Conservation (phyloP, 2,113 vertebrate species). For the Lagopus leucura region DNA sequence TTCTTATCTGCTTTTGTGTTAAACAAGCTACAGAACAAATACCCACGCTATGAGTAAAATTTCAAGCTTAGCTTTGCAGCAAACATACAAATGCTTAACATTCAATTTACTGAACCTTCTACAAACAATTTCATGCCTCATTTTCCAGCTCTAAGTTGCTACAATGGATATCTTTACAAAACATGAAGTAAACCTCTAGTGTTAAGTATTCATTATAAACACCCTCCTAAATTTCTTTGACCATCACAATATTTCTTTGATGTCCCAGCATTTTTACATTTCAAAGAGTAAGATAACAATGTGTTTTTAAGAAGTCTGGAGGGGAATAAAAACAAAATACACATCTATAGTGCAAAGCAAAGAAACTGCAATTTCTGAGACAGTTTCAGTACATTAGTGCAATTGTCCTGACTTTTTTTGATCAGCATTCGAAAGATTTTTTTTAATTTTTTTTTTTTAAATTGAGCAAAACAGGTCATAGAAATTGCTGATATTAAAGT, state of each 20-base stretch:
- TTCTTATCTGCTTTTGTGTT: neutral
- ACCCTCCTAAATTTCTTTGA: slow-evolving; percentile 73
- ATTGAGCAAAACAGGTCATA: neutral
- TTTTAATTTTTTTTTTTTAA: neutral
- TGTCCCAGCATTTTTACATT: slow-evolving; percentile 77
- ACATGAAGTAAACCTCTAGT: slow-evolving; percentile 48
- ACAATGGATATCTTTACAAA: slow-evolving; percentile 58
- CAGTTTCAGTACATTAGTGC: neutral
- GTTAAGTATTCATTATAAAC: slow-evolving; percentile 73
- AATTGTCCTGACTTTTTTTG: slow-evolving; percentile 47
- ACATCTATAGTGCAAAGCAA: slow-evolving; percentile 12
- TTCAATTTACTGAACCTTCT: slow-evolving; percentile 66
- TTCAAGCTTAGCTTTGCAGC: slow-evolving; percentile 24
- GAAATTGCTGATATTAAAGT: neutral
- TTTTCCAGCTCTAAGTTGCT: slow-evolving; percentile 68
- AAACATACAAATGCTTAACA: slow-evolving; percentile 56
- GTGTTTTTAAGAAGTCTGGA: slow-evolving; percentile 76
- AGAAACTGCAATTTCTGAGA: slow-evolving; percentile 18
- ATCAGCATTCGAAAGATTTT: neutral
- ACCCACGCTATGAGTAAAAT: slow-evolving; percentile 3
- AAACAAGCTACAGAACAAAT: slow-evolving; percentile 35
- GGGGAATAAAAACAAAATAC: slow-evolving; percentile 64
- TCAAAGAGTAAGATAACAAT: slow-evolving; percentile 81
- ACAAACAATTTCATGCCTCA: slow-evolving; percentile 78
- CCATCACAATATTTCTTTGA: slow-evolving; percentile 79